Conservation (phyloP, 2,113 vertebrate species). For the Tylochromis polylepis region DNA sequence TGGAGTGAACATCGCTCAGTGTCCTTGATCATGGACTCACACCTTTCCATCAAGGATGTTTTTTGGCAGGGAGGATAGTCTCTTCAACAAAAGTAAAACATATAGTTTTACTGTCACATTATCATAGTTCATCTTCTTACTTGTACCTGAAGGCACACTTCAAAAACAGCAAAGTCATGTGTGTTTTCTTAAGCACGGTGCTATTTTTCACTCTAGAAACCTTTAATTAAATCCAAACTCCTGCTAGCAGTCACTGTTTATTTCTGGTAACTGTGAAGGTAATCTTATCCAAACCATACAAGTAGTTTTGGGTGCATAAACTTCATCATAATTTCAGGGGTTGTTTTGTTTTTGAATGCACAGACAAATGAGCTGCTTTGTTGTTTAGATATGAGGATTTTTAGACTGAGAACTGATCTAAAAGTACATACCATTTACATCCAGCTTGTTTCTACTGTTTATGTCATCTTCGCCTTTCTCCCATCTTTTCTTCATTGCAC, state of each 20-base stretch:
- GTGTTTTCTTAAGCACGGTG: background rate
- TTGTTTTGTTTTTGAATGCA: background rate
- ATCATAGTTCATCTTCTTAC: background rate
- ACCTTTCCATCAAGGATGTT: background rate
- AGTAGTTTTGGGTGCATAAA: background rate
- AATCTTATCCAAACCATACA: background rate
- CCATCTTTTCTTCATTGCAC: background rate
- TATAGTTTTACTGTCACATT: background rate
- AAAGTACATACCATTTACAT: background rate
- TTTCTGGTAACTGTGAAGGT: background rate
- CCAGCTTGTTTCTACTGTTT: slow-evolving; percentile 1
- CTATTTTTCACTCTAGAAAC: background rate
- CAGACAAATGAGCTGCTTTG: background rate
- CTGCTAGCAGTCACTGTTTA: background rate
- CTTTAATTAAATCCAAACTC: background rate
- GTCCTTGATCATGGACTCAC: background rate
- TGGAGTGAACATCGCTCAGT: background rate
- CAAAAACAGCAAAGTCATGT: background rate
- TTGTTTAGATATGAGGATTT: background rate
- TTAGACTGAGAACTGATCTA: slow-evolving; percentile 3
- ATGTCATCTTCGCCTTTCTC: background rate
- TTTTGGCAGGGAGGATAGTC: background rate
- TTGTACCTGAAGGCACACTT: background rate
- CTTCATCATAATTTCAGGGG: background rate
- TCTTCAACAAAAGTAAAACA: background rate